Evolutionary conservation across 1,140 invertebrate species (phyloP).

Genomic region (Trichonephila clavata): DNA sequence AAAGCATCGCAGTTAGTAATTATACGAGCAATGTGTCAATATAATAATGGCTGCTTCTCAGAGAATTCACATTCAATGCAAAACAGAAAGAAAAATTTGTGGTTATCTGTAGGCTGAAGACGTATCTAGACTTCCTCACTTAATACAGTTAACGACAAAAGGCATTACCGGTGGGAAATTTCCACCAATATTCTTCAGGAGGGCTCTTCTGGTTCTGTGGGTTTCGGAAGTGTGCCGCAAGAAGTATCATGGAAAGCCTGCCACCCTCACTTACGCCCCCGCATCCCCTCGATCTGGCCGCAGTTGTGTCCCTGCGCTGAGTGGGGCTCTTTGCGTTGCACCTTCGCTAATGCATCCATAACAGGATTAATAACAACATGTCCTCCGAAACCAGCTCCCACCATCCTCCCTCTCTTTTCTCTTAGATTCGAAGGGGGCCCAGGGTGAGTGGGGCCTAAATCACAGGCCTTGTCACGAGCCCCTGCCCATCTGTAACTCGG

Average conservation of each 20-base stretch:
- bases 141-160: slow-evolving; percentile 29
- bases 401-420: slow-evolving; percentile 9
- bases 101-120: neutral
- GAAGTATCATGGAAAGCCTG: slow-evolving; percentile 33
- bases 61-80: neutral
- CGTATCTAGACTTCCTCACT: neutral
- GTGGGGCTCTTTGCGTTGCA: slow-evolving; percentile 67
- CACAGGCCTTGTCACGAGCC: slow-evolving; percentile 73
- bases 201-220: neutral
- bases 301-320: slow-evolving; percentile 5
- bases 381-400: slow-evolving; percentile 4
- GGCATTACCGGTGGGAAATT: slow-evolving; percentile 32
- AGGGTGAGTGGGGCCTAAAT: slow-evolving; percentile 69
- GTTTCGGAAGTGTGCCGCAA: slow-evolving; percentile 9
- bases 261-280: slow-evolving; percentile 14
- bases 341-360: slow-evolving; percentile 76
- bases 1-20: too few relatives aligned
- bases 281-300: neutral
- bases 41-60: neutral
- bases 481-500: slow-evolving; percentile 67
- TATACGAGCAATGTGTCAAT: neutral
- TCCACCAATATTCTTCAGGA: neutral
- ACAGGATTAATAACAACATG: slow-evolving; percentile 77
- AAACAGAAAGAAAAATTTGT: neutral
- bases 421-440: slow-evolving; percentile 36